Base-by-base conservation (phyloP, 37 sponge, comb jelly and placozoan species). In the Mnemiopsis leidyi region DNA sequence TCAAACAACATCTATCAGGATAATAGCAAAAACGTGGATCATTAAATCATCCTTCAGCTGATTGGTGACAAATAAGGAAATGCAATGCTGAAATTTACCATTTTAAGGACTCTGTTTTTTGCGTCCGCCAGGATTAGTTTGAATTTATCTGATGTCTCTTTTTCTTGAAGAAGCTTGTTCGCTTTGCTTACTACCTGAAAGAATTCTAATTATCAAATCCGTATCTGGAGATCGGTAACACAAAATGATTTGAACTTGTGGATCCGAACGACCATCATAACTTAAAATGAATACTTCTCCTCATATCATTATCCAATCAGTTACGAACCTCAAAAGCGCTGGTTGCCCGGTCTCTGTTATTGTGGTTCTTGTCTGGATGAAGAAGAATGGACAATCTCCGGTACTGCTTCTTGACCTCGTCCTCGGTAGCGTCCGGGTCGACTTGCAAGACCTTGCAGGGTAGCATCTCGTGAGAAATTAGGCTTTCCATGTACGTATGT, bases 311-410 rank as follows among this genome's bases (percentile, higher is more conserved):
- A n/a, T n/a, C n/a, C n/a, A n/a, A n/a, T n/a, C n/a, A n/a, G n/a
- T 18, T 5, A 48, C 61, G 61, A 26, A 77, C 98, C 85, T 97
- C 97, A 94, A 98, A 98, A 35, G 99, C 99, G 28, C 83, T 83
- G 90, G 96, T 95, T 23, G 99, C 99, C 76, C 93, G 93, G 23
- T 98, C 99, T 83, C 88, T 95, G 83, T 95, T 94, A 38, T 96
- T 95, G 0, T 38, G 92, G 77, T 98, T 98, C 85, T 98, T 98
- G 69, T 98, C 99, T 30, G 99, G 99, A 94, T 98, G 99, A n/a
- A 98, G 96, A 26, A 98, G 93, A 25, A 98, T 95, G 1, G 99
- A 98, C 7, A 98, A 92, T 95, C 96, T 38, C 67, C 96, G 93
- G 93, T 97, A 98, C 2, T 94, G 92, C 92, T 95, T 98, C 93